Conservation (phyloP, 1,140 invertebrate species). For the Lutraria rhynchaena region DNA sequence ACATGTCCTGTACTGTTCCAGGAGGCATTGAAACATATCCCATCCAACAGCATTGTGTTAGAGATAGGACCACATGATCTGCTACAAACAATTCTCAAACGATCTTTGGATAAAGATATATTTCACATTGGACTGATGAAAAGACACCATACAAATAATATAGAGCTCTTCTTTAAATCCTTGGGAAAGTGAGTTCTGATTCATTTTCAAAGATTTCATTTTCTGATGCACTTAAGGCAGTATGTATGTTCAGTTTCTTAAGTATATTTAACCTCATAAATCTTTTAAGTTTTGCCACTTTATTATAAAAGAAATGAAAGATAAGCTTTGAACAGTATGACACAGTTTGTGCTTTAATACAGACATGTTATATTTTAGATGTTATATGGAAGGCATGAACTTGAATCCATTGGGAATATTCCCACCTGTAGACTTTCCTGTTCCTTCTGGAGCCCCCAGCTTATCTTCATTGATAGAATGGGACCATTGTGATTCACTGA, state of each 20-base stretch:
- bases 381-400: constrained; percentile 91
- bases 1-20: constrained; percentile 92
- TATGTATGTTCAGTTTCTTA: no score
- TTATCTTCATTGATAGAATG: constrained; percentile 92
- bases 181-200: constrained; percentile 87
- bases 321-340: no score
- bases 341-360: background rate
- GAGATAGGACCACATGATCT: constrained; percentile 96
- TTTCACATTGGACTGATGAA: constrained; percentile 91
- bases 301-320: background rate
- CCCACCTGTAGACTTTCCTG: constrained; percentile 90
- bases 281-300: no score
- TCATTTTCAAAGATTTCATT: background rate
- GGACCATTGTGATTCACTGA: constrained; percentile 90
- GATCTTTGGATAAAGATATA: constrained; percentile 85
- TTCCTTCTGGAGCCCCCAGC: constrained; percentile 93
- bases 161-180: constrained; percentile 87
- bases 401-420: constrained; percentile 89
- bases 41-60: constrained; percentile 93
- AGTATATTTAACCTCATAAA: background rate
- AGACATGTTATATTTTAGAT: constrained; percentile 80
- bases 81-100: constrained; percentile 92
- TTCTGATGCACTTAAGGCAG: no score
- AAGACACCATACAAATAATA: constrained; percentile 87
- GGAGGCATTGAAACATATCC: constrained; percentile 92